phyloP scores from a whole-genome alignment of 2,888 invertebrate genomes.

The Coenonympha glycerion region DNA sequence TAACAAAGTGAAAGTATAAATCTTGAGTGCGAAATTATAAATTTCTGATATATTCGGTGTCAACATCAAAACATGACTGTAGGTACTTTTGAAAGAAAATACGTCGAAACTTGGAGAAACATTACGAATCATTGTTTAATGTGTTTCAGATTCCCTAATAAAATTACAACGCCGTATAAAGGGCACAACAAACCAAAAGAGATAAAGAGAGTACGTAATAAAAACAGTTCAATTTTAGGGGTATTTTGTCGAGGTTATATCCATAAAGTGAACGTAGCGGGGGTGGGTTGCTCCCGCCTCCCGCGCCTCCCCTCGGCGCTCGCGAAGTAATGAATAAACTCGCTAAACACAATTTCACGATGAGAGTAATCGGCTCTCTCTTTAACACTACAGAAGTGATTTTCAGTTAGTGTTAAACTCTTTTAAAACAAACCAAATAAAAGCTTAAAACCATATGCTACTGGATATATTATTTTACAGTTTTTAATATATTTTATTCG shows the following conservation, averaged over 20 bases:
- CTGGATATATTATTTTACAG: not conserved
- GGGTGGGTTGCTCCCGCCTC: constrained; percentile 38
- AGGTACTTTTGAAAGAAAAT: not conserved
- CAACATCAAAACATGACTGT: too few species aligned
- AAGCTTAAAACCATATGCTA: not conserved
- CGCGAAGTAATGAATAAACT: constrained; percentile 74
- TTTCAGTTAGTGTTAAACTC: constrained; percentile 19
- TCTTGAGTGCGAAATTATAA: too few species aligned
- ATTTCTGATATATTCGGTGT: too few species aligned
- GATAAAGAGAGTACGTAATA: constrained; percentile 74
- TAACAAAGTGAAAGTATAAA: too few species aligned
- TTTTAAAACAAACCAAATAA: not conserved
- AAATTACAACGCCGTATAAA: constrained; percentile 70
- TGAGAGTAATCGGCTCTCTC: constrained; percentile 56
- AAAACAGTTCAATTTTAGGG: constrained; percentile 77
- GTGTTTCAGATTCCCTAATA: constrained; percentile 55
- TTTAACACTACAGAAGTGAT: constrained; percentile 33
- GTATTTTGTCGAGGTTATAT: constrained; percentile 77
- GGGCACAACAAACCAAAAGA: constrained; percentile 71
- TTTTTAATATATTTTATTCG: too few species aligned
- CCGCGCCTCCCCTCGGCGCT: constrained; percentile 37
- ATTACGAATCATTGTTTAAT: constrained; percentile 35
- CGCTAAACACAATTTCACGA: constrained; percentile 66
- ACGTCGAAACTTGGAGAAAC: constrained; percentile 9
- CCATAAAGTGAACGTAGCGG: constrained; percentile 67